Evolutionary conservation across 2,797 vertebrate genomes (phyloP).

Genomic region (Enteromius trimaculatus): DNA sequence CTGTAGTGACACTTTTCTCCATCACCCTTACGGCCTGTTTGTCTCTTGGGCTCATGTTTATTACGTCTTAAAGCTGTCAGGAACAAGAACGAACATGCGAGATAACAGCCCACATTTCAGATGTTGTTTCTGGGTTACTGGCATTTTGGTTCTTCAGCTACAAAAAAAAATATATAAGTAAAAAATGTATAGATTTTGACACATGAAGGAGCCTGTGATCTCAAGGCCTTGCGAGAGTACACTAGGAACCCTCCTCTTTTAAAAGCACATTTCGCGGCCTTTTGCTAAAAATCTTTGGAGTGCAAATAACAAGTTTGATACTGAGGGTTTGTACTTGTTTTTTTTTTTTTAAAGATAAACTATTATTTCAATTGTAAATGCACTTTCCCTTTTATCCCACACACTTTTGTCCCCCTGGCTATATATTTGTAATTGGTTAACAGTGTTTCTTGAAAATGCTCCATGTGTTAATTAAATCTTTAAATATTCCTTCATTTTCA

Average conservation of each 20-base stretch:
- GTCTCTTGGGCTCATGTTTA: constrained; percentile 54
- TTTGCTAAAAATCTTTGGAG: constrained; percentile 41
- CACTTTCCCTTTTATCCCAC: constrained; percentile 45
- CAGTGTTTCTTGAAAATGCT: constrained; percentile 27
- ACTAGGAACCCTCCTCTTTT: constrained; percentile 36
- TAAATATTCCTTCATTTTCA: constrained; percentile 51
- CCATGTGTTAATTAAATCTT: constrained; percentile 21
- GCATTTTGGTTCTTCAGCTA: not conserved
- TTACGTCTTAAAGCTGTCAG: constrained; percentile 18
- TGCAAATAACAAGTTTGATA: constrained; percentile 32
- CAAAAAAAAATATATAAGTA: not conserved
- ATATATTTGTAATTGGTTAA: constrained; percentile 48
- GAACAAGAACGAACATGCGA: not conserved
- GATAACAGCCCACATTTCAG: not conserved
- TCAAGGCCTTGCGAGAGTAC: constrained; percentile 33
- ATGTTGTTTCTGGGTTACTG: not conserved
- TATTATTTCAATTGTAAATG: constrained; percentile 39
- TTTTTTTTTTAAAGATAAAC: constrained; percentile 24
- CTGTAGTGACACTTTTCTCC: constrained; percentile 62
- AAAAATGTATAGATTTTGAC: not conserved
- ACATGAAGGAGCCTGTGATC: constrained; percentile 27
- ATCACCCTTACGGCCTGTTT: constrained; percentile 51
- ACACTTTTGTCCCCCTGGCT: constrained; percentile 19
- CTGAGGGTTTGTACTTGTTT: constrained; percentile 47
- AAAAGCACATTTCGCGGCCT: constrained; percentile 58